Evolutionary conservation across 2,113 vertebrate species (phyloP).

Genomic region (Pampusana beccarii): DNA sequence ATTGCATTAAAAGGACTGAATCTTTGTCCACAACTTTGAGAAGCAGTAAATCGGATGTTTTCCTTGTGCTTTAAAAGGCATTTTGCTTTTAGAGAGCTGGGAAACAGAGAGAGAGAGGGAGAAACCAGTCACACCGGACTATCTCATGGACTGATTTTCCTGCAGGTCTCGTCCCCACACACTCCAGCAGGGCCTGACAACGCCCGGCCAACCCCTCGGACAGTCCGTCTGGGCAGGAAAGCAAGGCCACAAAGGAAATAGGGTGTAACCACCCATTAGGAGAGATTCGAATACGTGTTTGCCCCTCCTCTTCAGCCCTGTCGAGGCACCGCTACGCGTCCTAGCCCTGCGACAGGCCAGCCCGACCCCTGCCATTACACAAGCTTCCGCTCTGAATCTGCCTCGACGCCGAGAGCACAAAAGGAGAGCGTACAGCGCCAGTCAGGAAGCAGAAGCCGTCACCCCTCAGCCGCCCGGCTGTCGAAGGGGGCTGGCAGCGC

Average conservation of each 20-base stretch:
- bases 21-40: not conserved
- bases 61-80: not conserved
- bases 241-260: not conserved
- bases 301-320: not conserved
- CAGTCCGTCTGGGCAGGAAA: not conserved
- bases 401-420: not conserved
- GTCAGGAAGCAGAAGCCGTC: not conserved
- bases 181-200: not conserved
- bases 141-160: not conserved
- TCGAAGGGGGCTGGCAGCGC: not conserved
- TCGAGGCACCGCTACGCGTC: rapidly evolving
- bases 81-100: not conserved
- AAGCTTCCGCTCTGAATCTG: not conserved
- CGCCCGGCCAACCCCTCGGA: rapidly evolving
- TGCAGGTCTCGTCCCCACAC: not conserved
- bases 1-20: not conserved
- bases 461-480: not conserved
- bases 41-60: not conserved
- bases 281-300: not conserved
- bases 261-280: not conserved
- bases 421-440: not conserved
- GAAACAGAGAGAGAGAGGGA: not conserved
- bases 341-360: not conserved
- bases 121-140: not conserved
- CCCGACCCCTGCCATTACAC: not conserved